Percentiles rank a stretch among this genome's conserved stretches.
phyloP scores from a whole-genome alignment of 2,113 vertebrate genomes.

The Colossoma macropomum region DNA sequence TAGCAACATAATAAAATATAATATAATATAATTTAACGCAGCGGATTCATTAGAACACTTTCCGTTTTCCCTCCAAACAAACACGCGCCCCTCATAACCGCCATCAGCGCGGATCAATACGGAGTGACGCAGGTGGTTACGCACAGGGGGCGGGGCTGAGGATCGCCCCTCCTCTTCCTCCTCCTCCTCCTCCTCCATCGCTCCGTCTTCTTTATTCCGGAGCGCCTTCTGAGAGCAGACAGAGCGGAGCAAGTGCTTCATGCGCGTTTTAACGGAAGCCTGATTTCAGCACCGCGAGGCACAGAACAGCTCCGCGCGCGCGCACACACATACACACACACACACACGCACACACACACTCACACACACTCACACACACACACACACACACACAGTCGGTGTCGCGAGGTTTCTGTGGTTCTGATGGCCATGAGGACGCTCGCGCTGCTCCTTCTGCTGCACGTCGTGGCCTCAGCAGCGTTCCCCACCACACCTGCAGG shows the following conservation, averaged over 20 bases:
- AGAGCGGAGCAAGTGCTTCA: background rate
- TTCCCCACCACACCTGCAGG: background rate
- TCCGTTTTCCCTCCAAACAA: no score
- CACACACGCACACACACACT: no score
- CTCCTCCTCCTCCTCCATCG: background rate
- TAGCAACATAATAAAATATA: no score
- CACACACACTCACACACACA: no score
- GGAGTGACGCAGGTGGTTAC: background rate
- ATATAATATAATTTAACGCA: background rate
- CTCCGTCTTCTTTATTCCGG: background rate
- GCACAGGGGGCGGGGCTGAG: background rate
- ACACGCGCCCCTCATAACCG: no score
- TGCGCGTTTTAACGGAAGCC: background rate
- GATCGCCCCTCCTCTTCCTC: no score
- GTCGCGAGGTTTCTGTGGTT: background rate
- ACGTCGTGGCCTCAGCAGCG: background rate
- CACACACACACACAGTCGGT: no score
- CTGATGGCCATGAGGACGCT: background rate
- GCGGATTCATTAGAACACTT: background rate
- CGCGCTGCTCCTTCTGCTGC: background rate
- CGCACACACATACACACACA: no score
- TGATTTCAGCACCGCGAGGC: background rate
- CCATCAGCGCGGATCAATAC: background rate
- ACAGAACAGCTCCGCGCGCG: background rate
- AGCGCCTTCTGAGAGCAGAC: no score